A percentile compares a stretch with the other conserved stretches of the same genome.
Conservation (phyloP, 2,888 invertebrate species). For the Drosophila mimetica region DNA sequence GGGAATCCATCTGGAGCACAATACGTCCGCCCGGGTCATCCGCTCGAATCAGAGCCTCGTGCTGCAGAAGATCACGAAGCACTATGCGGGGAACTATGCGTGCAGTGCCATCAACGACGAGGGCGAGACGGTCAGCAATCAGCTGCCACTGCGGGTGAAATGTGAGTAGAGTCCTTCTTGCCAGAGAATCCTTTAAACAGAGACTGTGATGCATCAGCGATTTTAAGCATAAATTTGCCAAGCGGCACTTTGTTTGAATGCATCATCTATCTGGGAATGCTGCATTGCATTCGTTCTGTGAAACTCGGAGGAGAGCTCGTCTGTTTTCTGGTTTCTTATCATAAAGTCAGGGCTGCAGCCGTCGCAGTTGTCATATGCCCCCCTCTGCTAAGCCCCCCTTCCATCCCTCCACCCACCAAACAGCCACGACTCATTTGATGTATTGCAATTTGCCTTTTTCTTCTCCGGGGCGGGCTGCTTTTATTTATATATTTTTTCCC, state of each 20-base stretch:
- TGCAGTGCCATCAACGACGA: slow-evolving; percentile 95
- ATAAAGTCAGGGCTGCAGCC: slow-evolving; percentile 53
- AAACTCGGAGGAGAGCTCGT: slow-evolving; percentile 30
- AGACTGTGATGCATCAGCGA: slow-evolving; percentile 49
- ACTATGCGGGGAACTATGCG: slow-evolving; percentile 93
- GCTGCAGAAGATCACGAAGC: slow-evolving; percentile 93
- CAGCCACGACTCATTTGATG: slow-evolving; percentile 60
- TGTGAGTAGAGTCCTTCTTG: slow-evolving; percentile 88
- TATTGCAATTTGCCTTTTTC: slow-evolving; percentile 64
- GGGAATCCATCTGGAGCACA: slow-evolving; percentile 92
- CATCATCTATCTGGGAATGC: slow-evolving; percentile 59
- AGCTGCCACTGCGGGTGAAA: slow-evolving; percentile 93
- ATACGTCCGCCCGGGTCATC: slow-evolving; percentile 93
- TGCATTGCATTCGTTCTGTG: background rate
- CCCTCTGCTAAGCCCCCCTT: slow-evolving; percentile 4
- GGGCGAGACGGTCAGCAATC: slow-evolving; percentile 94
- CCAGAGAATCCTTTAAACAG: slow-evolving; percentile 13
- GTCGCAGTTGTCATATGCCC: slow-evolving; percentile 44
- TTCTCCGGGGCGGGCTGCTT: slow-evolving; percentile 27
- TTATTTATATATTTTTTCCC: slow-evolving; percentile 7
- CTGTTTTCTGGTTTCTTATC: slow-evolving; percentile 74
- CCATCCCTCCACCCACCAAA: background rate
- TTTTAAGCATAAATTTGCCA: slow-evolving; percentile 55
- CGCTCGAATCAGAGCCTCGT: slow-evolving; percentile 96
- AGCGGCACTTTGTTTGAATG: slow-evolving; percentile 65